A percentile compares a stretch with the other conserved stretches of the same genome.
These are phyloP conservation scores for Malacoraja senta DNA, from an alignment of 2,797 vertebrate species.

Conservation along the genomic window DNA sequence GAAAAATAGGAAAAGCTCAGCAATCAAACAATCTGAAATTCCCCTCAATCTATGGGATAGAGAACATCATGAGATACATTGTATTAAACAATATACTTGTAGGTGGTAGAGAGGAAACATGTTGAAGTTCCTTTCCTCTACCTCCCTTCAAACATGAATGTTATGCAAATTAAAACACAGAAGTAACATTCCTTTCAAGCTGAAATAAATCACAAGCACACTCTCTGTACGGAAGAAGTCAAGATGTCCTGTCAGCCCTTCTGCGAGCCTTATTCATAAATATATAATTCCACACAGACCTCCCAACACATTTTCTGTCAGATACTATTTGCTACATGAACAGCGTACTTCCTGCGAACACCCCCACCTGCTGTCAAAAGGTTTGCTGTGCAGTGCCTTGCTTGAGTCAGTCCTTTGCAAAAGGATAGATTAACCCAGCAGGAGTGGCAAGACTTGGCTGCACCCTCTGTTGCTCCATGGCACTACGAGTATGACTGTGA, in stretches of 20 bases:
- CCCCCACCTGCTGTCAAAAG: slow-evolving; percentile 20
- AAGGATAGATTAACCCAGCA: slow-evolving; percentile 17
- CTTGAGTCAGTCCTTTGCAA: neutral
- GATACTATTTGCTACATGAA: neutral
- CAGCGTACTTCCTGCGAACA: slow-evolving; percentile 4
- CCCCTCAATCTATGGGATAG: neutral
- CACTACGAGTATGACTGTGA: neutral
- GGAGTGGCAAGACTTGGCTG: slow-evolving; percentile 15
- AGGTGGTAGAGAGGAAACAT: neutral
- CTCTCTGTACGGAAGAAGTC: neutral
- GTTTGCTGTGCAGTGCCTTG: neutral
- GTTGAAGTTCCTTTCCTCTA: neutral
- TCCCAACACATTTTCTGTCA: neutral
- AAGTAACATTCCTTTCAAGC: neutral
- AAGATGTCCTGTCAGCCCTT: neutral
- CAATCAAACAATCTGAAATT: neutral
- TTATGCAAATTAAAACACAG: neutral
- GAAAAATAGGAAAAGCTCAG: neutral
- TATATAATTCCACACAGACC: neutral
- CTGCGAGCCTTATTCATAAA: neutral
- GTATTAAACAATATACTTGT: neutral
- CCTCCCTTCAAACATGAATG: neutral
- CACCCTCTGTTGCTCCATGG: neutral
- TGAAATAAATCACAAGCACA: slow-evolving; percentile 12
- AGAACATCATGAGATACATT: neutral